These are phyloP conservation scores for Agrypnus murinus DNA, from an alignment of 2,888 invertebrate genomes.

Conservation along the genomic window DNA sequence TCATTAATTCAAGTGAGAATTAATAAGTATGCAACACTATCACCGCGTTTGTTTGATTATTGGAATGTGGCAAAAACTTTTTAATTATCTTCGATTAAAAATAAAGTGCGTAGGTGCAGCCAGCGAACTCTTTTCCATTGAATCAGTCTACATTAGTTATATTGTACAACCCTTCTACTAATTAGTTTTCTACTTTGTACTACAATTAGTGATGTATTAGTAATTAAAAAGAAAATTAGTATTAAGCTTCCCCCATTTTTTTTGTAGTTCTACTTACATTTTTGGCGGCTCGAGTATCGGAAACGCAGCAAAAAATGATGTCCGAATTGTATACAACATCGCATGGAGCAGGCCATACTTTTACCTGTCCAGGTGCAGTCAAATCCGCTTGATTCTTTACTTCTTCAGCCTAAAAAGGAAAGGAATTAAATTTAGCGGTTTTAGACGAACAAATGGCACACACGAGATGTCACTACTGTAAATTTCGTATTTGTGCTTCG, in stretches of 20 bases:
- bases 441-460: neutral
- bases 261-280: slow-evolving; percentile 90
- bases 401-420: slow-evolving; percentile 66
- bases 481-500: neutral
- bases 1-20: slow-evolving; percentile 4
- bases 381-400: slow-evolving; percentile 65
- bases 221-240: too few relatives aligned
- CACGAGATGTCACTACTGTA: slow-evolving; percentile 2
- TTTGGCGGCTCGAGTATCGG: slow-evolving; percentile 94
- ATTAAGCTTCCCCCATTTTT: too few relatives aligned
- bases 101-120: too few relatives aligned
- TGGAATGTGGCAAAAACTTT: too few relatives aligned
- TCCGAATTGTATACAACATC: slow-evolving; percentile 95
- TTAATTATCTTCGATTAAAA: too few relatives aligned
- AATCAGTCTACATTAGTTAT: too few relatives aligned
- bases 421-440: slow-evolving; percentile 15
- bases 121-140: too few relatives aligned
- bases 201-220: too few relatives aligned
- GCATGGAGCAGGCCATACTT: slow-evolving; percentile 90
- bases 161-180: too few relatives aligned
- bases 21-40: neutral
- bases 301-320: slow-evolving; percentile 96
- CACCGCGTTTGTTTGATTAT: too few relatives aligned
- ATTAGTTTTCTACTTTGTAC: too few relatives aligned
- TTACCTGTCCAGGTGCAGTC: slow-evolving; percentile 80